Percentiles rank a stretch among this genome's conserved stretches.
Evolutionary conservation across 2,888 invertebrate species (phyloP).

Genomic region (Nezara viridula): DNA sequence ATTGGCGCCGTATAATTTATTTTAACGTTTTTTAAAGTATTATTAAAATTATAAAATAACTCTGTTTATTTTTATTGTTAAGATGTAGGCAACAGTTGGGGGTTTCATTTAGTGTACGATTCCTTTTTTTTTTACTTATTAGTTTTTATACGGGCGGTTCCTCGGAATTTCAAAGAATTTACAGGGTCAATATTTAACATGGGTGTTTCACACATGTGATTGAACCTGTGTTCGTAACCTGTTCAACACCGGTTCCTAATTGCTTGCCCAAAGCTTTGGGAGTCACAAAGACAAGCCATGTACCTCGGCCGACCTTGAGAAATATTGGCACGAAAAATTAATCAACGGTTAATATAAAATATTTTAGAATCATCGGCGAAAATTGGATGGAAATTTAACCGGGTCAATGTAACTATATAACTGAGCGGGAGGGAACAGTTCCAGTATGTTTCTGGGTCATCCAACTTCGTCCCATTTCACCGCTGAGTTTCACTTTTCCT

Average conservation of each 20-base stretch:
- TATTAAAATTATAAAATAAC: too few relatives aligned
- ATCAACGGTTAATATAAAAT: neutral
- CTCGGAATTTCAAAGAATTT: neutral
- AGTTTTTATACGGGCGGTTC: neutral
- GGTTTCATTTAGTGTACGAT: too few relatives aligned
- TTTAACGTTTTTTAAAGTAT: too few relatives aligned
- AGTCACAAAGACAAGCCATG: neutral
- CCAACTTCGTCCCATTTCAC: constrained; percentile 27
- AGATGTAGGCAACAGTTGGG: too few relatives aligned
- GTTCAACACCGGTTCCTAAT: neutral
- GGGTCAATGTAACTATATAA: constrained; percentile 3
- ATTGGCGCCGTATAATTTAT: too few relatives aligned
- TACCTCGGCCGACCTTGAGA: neutral
- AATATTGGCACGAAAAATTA: neutral
- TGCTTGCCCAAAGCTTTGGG: neutral
- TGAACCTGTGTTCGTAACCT: too few relatives aligned
- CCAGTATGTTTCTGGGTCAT: neutral
- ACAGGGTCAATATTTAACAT: neutral
- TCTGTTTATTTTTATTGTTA: too few relatives aligned
- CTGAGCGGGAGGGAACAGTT: neutral
- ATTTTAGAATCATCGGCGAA: neutral
- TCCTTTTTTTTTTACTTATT: too few relatives aligned
- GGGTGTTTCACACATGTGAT: neutral
- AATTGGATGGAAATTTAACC: neutral
- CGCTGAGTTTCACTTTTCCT: neutral